Conservation (phyloP, 2,888 invertebrate genomes). For the Galerucella calmariensis region DNA sequence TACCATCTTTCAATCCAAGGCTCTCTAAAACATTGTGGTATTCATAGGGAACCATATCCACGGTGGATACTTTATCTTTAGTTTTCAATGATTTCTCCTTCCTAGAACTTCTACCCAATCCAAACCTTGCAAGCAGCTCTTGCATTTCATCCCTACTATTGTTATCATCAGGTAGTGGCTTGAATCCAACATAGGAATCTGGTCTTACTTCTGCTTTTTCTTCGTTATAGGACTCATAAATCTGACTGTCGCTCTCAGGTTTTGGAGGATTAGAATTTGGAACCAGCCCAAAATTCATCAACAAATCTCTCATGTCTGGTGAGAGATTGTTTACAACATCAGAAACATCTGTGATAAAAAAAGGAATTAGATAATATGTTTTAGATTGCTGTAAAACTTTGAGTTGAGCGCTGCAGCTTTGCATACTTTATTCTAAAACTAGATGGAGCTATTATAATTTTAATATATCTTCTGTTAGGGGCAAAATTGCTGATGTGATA, state of each 20-base stretch:
- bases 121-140: conserved; percentile 56
- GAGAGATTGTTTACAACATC: conserved; percentile 60
- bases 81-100: conserved; percentile 46
- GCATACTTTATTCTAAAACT: too few species aligned
- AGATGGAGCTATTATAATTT: too few species aligned
- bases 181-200: conserved; percentile 61
- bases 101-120: conserved; percentile 56
- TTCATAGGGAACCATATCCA: conserved; percentile 60
- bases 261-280: conserved; percentile 52
- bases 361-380: conserved; percentile 36
- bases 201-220: conserved; percentile 57
- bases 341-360: conserved; percentile 55
- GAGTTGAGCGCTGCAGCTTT: neutral
- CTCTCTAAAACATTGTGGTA: conserved; percentile 59
- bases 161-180: conserved; percentile 62
- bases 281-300: conserved; percentile 66
- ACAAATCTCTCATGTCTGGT: conserved; percentile 64
- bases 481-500: too few species aligned
- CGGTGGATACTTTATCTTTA: conserved; percentile 45
- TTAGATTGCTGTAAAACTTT: neutral
- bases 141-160: conserved; percentile 61
- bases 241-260: conserved; percentile 18
- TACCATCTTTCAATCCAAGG: conserved; percentile 55
- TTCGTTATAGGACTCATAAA: conserved; percentile 48
- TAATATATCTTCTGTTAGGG: too few species aligned